Percentiles rank a stretch among this genome's conserved stretches.
phyloP scores from a whole-genome alignment of 2,888 invertebrate species.

The Tachina fera region DNA sequence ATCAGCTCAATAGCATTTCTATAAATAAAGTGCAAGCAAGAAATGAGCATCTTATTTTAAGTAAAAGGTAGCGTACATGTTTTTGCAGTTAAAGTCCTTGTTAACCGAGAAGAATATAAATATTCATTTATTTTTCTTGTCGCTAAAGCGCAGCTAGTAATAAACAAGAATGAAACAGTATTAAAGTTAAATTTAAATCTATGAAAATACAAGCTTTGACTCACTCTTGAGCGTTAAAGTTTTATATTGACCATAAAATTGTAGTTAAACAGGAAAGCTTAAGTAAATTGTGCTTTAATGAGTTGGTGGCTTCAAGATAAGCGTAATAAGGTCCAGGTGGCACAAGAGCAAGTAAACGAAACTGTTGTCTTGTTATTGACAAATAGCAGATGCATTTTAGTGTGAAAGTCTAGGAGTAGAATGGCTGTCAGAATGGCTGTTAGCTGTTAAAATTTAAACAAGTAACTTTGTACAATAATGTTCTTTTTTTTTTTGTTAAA shows the following conservation, averaged over 20 bases:
- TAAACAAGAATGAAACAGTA: conserved; percentile 62
- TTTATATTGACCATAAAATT: neutral
- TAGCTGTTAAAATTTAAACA: too few species aligned
- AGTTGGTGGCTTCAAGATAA: too few species aligned
- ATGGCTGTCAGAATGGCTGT: too few species aligned
- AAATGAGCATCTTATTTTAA: conserved; percentile 13
- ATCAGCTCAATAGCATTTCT: neutral
- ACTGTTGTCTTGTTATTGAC: too few species aligned
- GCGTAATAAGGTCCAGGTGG: too few species aligned
- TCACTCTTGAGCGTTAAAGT: neutral
- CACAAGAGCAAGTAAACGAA: too few species aligned
- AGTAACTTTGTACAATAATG: too few species aligned
- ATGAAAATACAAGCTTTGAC: neutral
- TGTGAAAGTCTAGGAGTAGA: too few species aligned
- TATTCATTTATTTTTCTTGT: neutral
- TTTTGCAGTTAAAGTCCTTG: neutral
- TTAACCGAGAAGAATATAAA: neutral
- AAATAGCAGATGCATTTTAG: too few species aligned
- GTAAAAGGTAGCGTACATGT: neutral
- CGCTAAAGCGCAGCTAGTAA: conserved; percentile 15
- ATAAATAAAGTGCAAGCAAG: conserved; percentile 18
- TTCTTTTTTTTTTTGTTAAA: too few species aligned
- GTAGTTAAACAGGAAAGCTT: too few species aligned
- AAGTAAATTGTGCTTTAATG: too few species aligned
- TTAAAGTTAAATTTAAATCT: conserved; percentile 40